Evolutionary conservation across 2,888 invertebrate genomes (phyloP).

Genomic region (Conus canariensis): DNA sequence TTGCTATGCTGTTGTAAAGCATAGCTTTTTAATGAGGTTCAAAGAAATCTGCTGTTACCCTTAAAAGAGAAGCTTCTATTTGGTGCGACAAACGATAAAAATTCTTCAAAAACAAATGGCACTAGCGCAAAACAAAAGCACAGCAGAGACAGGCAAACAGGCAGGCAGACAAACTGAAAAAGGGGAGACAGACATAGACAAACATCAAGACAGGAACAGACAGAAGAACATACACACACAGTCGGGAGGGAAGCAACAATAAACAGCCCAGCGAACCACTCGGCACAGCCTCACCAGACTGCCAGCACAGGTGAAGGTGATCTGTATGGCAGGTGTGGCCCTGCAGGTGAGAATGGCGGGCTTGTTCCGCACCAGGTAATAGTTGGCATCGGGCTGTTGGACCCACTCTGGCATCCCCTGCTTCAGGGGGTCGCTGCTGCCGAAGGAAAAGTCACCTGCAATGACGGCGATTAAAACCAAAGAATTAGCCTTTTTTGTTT

Average conservation of each 20-base stretch:
- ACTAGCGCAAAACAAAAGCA: too few relatives aligned
- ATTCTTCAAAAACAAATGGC: too few relatives aligned
- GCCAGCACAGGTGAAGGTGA: slow-evolving; percentile 90
- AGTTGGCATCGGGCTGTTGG: slow-evolving; percentile 91
- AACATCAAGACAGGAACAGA: too few relatives aligned
- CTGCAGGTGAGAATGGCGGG: slow-evolving; percentile 93
- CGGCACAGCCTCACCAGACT: slow-evolving; percentile 24
- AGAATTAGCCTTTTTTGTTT: neutral
- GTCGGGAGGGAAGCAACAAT: too few relatives aligned
- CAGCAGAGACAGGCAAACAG: neutral
- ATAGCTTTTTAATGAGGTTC: too few relatives aligned
- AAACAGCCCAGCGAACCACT: too few relatives aligned
- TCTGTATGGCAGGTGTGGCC: slow-evolving; percentile 92
- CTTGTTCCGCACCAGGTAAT: slow-evolving; percentile 89
- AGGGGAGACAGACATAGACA: too few relatives aligned
- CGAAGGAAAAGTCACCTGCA: slow-evolving; percentile 61
- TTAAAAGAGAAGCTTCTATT: too few relatives aligned
- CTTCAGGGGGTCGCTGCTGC: slow-evolving; percentile 55
- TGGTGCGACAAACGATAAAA: too few relatives aligned
- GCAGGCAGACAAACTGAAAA: neutral
- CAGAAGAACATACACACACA: too few relatives aligned
- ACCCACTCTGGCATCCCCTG: slow-evolving; percentile 86
- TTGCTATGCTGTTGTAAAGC: too few relatives aligned
- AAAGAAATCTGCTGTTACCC: too few relatives aligned
- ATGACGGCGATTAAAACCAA: neutral